These are phyloP conservation scores for Zaprionus africanus DNA, from an alignment of 1,140 invertebrate species.

Conservation along the genomic window DNA sequence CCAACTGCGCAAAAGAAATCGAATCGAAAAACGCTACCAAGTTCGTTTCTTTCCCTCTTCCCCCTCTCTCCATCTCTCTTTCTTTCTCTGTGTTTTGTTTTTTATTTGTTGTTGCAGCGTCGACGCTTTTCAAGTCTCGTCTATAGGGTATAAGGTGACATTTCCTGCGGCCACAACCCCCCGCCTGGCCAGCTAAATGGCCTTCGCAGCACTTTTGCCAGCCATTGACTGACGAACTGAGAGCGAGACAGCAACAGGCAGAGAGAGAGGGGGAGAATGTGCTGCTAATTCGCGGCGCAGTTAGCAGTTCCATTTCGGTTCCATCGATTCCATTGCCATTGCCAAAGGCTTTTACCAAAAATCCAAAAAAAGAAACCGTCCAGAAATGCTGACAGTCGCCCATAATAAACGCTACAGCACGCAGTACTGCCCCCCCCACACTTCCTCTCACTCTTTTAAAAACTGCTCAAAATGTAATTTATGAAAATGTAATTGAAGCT, in stretches of 20 bases:
- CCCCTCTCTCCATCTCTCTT: background rate
- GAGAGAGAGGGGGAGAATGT: background rate
- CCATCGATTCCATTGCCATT: conserved; percentile 34
- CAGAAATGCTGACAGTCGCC: conserved; percentile 35
- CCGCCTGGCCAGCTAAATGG: conserved; percentile 43
- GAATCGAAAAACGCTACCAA: conserved; percentile 29
- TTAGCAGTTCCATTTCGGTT: conserved; percentile 31
- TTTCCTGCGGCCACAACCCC: conserved; percentile 58
- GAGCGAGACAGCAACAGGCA: background rate
- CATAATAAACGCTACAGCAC: conserved; percentile 24
- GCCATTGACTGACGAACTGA: conserved; percentile 31
- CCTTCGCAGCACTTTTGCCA: conserved; percentile 66
- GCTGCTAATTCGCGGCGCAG: conserved; percentile 42
- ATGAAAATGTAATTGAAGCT: conserved; percentile 29
- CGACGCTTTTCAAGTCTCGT: conserved; percentile 48
- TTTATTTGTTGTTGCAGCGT: conserved; percentile 44
- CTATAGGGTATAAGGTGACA: conserved; percentile 68
- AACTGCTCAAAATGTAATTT: background rate
- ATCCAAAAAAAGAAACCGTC: background rate
- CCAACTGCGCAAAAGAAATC: conserved; percentile 49
- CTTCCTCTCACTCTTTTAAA: conserved; percentile 9
- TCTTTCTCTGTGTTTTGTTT: background rate
- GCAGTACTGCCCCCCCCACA: conserved; percentile 20
- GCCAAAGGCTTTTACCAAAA: conserved; percentile 31
- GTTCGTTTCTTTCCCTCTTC: conserved; percentile 6